Base-by-base conservation (phyloP, 2,888 invertebrate species). In the Metellina segmentata region DNA sequence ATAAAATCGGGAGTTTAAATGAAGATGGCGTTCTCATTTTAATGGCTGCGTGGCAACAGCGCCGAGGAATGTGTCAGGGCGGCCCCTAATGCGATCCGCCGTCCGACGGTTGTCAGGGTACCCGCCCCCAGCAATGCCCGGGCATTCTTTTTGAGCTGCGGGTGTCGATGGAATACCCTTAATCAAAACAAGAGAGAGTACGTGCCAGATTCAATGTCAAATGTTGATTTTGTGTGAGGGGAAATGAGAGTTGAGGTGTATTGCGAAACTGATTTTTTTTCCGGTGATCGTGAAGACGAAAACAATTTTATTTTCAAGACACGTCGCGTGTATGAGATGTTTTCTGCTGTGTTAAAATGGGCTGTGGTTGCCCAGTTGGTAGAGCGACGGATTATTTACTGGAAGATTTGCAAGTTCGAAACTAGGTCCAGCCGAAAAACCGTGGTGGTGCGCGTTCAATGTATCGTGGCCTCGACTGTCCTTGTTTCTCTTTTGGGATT, bases 31-130 rank as follows among this genome's bases (percentile, higher is more conserved):
- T n/a, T 34, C 19, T 13, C 48, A 61, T 91, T 91, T 91, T 87
- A 91, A 91, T 91, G 91, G 51, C 70, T 69, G 87, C 91, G 49
- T 83, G 52, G 91, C 86, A 91, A 91, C 91, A 79, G 34, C 19
- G 13, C 49, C 61, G 11, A 51, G 71, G 89, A 83, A 89, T 89
- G 75, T 19, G 19, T 16, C 19, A 34, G 72, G 51, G 51, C 16
- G 7, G 13, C 49, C 70, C n/a, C 51, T 87, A 88, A 88, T 88
- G 49, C 70, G 34, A 81, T 88, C 71, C 49, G 19, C 74, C n/a
- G 49, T 71, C 51, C 11, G 81, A 49, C 52, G 85, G 90, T 90
- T 90, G 85, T 75, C 85, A 71, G 19, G 90, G 85, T 7, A 34
- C 4, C 34, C 34, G 34, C 34, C 34, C 34, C 34, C 52, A 13